These are phyloP conservation scores for Sinocyclocheilus grahami DNA, from an alignment of 2,113 vertebrate species.

Conservation along the genomic window DNA sequence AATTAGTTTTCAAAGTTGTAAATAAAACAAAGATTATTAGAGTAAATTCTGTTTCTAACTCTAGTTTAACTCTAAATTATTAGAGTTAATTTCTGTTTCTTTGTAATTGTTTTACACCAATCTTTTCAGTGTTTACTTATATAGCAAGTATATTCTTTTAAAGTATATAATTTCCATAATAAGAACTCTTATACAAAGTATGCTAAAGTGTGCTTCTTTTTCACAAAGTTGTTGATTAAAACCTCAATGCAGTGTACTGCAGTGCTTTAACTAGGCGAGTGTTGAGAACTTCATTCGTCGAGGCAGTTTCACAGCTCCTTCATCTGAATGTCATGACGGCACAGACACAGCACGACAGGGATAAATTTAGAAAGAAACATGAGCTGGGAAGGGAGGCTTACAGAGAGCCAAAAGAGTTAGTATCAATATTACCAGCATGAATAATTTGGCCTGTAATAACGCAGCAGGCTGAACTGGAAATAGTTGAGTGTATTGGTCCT, in stretches of 20 bases:
- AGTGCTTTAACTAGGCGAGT: background rate
- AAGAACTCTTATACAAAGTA: too few relatives aligned
- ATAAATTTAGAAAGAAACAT: conserved; percentile 74
- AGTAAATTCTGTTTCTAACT: too few relatives aligned
- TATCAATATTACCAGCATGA: background rate
- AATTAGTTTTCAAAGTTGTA: too few relatives aligned
- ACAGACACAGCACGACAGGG: conserved; percentile 40
- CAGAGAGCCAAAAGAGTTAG: conserved; percentile 2
- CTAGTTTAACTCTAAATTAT: too few relatives aligned
- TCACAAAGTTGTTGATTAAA: too few relatives aligned
- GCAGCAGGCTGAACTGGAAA: background rate
- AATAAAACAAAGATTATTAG: too few relatives aligned
- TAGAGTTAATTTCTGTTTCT: too few relatives aligned
- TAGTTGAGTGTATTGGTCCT: conserved; percentile 16
- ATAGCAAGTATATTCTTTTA: too few relatives aligned
- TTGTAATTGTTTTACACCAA: too few relatives aligned
- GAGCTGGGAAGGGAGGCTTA: conserved; percentile 52
- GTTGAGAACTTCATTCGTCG: background rate
- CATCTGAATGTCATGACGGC: conserved; percentile 12
- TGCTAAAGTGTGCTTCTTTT: too few relatives aligned
- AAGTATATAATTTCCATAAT: too few relatives aligned
- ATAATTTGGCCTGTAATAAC: background rate
- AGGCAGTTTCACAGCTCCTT: conserved; percentile 5
- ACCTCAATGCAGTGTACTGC: background rate
- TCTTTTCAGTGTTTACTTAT: too few relatives aligned